Evolutionary conservation across 2,797 vertebrate species (phyloP), one percentile per base, ranked within the genome.

Genomic region (Fistularia commersonii): DNA sequence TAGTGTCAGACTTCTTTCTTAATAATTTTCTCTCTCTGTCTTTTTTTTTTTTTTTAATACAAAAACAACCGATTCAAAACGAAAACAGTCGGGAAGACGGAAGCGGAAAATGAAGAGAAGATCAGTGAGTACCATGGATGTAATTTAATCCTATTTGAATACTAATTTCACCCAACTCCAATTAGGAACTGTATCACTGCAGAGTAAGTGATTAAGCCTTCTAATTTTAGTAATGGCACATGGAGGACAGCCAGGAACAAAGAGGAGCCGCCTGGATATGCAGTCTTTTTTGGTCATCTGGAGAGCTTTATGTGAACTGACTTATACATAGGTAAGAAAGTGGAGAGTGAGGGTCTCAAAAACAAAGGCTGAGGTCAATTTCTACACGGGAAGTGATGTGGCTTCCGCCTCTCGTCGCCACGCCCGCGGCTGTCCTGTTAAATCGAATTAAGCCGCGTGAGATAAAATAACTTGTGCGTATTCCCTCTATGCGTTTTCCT

Each of bases 81-180:
- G 59, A 61, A 74, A 80, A 60, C 31, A 61, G 41, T 62, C 61
- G 54, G 64, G 52, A 53, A 74, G 53, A 62, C 54, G 67, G 68
- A 61, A 71, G 74, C 69, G 53, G 57, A 49, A 80, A 81, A 76
- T 59, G 64, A 67, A 76, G 56, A 64, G 37, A 48, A 78, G 60
- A 81, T 80, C 73, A 77, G 74, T 81, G 73, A 79, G 66, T 70
- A 66, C 72, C 64, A 72, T 59, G 71, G 51, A 69, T 55, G 58
- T 76, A 75, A 77, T 69, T 76, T 76, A 77, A 67, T 83, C 69
- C 67, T 73, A 72, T 80, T 80, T 71, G 59, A 83, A 77, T 56
- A 79, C 59, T 69, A 77, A 79, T 81, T 82, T 60, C 48, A 72
- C 62, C 72, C 58, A 70, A 51, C 66, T 75, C 69, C 77, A 81